Percentiles rank a stretch among this genome's conserved stretches.
Evolutionary conservation across 2,797 vertebrate genomes (phyloP).

Genomic region (Chiloscyllium punctatum): DNA sequence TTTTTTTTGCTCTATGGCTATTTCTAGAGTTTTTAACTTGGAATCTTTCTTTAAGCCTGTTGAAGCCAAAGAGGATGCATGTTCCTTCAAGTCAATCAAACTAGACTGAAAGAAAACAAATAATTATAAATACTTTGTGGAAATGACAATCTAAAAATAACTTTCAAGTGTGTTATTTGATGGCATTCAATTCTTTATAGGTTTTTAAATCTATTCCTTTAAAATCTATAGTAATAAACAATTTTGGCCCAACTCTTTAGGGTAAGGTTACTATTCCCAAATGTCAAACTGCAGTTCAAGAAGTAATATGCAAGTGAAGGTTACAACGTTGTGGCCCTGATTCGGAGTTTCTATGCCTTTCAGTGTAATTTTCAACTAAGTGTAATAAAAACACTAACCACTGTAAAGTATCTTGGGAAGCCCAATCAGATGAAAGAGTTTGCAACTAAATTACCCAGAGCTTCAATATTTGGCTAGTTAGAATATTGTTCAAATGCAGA

Average conservation of each 20-base stretch:
- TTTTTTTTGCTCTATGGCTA: slow-evolving; percentile 98
- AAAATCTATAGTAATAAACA: neutral
- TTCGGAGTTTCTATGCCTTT: neutral
- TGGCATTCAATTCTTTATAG: neutral
- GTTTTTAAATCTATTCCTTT: neutral
- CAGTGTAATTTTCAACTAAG: neutral
- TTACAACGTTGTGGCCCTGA: neutral
- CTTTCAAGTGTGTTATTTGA: neutral
- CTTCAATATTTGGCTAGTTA: neutral
- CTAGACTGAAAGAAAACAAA: slow-evolving; percentile 74
- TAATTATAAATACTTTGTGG: neutral
- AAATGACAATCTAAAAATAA: neutral
- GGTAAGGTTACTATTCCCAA: neutral
- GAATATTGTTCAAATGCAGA: neutral
- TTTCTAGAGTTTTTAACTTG: slow-evolving; percentile 96
- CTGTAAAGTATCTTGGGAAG: neutral
- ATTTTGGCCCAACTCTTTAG: neutral
- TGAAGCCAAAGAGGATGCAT: slow-evolving; percentile 91
- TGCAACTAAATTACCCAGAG: neutral
- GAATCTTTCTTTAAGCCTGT: slow-evolving; percentile 95
- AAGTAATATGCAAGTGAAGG: neutral
- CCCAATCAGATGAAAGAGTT: neutral
- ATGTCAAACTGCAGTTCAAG: neutral
- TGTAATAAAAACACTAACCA: neutral
- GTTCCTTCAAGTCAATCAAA: slow-evolving; percentile 97